Evolutionary conservation across 2,797 vertebrate species (phyloP), one percentile per base, ranked within the genome.

Genomic region (Chloroceryle inda): DNA sequence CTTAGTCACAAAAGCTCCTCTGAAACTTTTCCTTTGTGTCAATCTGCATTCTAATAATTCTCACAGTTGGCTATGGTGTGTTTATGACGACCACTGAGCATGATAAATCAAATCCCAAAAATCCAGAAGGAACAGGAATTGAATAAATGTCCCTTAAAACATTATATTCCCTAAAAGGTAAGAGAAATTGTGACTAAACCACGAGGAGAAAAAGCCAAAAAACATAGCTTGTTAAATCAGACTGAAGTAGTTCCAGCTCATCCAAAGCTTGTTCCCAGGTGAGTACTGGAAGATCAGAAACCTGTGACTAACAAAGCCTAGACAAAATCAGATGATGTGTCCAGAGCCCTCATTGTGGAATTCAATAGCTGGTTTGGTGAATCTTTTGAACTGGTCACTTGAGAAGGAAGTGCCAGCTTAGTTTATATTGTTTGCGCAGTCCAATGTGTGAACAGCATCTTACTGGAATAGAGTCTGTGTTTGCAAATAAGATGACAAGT

Each of bases 241-340:
- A 78, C 59, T 31, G 83, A 92, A 94, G 86, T 73, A 42, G 80
- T 94, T 97, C 92, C 95, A 96, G 94, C 87, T 97, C 63, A 35
- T 96, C 96, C 91, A 79, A 91, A 96, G 88, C 71, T 64, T 80
- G n/a, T 82, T 96, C 92, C 89, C 80, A 86, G 94, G 76, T 21
- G 78, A 88, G 78, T 13, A 17, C 50, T 52, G 64, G 92, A 92
- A 95, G 94, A 96, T 94, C 91, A 97, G 85, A 95, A 88, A 91
- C 91, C 74, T 79, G 73, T 69, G 89, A 93, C 91, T 67, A 95
- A 89, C 78, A 92, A 85, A 68, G 91, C 93, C 91, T 52, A 96
- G 94, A 83, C 92, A 94, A 91, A 64, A 92, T 96, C 96, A 98
- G 95, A 97, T 97, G 96, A 84, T 89, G 47, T 1, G 9, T 91